Evolutionary conservation across 2,113 vertebrate genomes (phyloP).

Genomic region (Planiliza haematocheilus): DNA sequence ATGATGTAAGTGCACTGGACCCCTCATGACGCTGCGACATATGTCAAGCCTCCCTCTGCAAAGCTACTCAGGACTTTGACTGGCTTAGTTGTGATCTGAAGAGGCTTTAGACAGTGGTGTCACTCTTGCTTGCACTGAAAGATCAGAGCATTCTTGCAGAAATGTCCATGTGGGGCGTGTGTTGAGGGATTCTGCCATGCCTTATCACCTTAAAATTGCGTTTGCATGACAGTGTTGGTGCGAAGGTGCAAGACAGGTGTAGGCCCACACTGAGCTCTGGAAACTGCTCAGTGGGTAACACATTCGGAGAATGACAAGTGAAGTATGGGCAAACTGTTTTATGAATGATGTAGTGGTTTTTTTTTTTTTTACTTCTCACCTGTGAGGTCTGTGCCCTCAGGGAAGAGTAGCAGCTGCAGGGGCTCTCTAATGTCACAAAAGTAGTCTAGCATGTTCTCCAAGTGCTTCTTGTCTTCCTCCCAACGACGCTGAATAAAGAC

Average conservation of each 20-base stretch:
- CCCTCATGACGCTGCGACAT: constrained; percentile 53
- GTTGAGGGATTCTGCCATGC: constrained; percentile 43
- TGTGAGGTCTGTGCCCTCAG: constrained; percentile 98
- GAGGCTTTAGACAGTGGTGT: constrained; percentile 49
- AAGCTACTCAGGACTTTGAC: constrained; percentile 51
- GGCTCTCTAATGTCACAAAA: constrained; percentile 96
- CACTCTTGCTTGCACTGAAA: constrained; percentile 35
- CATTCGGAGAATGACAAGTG: constrained; percentile 17
- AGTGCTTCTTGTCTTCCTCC: constrained; percentile 92
- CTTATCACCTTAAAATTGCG: constrained; percentile 57
- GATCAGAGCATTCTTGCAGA: constrained; percentile 65
- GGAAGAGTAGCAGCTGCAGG: constrained; percentile 96
- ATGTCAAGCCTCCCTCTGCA: constrained; percentile 46
- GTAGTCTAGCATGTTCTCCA: constrained; percentile 95
- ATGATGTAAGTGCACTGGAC: constrained; percentile 44
- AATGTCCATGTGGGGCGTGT: constrained; percentile 18
- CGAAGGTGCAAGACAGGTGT: constrained; percentile 41
- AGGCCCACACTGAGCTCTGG: not conserved
- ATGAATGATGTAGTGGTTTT: constrained; percentile 1
- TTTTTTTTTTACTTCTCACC: constrained; percentile 78
- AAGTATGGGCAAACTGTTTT: not conserved
- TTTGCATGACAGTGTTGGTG: constrained; percentile 49
- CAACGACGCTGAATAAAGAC: constrained; percentile 95
- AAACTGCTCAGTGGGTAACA: not conserved
- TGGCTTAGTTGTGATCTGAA: constrained; percentile 56